Evolutionary conservation across 2,797 vertebrate genomes (phyloP).

Genomic region (Rhodeus uyekii): DNA sequence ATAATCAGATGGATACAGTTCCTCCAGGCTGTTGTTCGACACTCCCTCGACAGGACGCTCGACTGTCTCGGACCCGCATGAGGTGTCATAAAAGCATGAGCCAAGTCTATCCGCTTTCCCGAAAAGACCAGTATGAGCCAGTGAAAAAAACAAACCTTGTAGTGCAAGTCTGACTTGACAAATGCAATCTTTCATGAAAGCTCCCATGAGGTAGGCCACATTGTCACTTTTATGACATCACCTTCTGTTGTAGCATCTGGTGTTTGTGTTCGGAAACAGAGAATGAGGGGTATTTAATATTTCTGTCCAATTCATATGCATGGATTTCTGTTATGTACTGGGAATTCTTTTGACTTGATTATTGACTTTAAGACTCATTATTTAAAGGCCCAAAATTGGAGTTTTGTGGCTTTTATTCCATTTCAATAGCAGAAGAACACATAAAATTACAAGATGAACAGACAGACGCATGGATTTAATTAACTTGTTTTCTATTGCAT

Average conservation of each 20-base stretch:
- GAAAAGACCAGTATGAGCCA: neutral
- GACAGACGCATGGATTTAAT: too few relatives aligned
- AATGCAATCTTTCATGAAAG: constrained; percentile 26
- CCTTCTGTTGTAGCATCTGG: constrained; percentile 45
- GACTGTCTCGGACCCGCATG: neutral
- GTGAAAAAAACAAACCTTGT: neutral
- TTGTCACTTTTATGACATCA: constrained; percentile 40
- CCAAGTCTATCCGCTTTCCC: neutral
- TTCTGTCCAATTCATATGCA: constrained; percentile 23
- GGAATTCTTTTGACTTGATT: neutral
- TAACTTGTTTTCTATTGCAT: too few relatives aligned
- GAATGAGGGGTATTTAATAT: constrained; percentile 17
- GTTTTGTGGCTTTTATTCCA: neutral
- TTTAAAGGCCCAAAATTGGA: neutral
- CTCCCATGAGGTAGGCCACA: neutral
- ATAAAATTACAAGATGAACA: neutral
- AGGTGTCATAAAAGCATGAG: neutral
- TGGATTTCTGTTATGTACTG: neutral
- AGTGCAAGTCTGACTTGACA: constrained; percentile 26
- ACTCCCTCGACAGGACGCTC: neutral
- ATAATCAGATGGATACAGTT: neutral
- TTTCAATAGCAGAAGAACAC: neutral
- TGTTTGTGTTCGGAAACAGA: constrained; percentile 32
- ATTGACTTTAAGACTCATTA: neutral
- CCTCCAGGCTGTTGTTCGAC: neutral